phyloP scores from a whole-genome alignment of 1,140 invertebrate species.

The Cheumatopsyche charites region DNA sequence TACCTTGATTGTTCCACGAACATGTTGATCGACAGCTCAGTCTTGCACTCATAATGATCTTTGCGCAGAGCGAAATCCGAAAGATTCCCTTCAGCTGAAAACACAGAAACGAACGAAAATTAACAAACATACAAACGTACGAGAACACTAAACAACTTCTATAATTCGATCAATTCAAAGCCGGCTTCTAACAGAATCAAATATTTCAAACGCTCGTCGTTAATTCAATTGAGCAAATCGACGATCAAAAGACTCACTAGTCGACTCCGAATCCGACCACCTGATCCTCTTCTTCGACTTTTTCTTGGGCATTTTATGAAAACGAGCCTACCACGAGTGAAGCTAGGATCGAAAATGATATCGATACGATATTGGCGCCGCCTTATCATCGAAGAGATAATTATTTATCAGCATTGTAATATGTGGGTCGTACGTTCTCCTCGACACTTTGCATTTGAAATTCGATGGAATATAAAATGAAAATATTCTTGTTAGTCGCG shows the following conservation, averaged over 20 bases:
- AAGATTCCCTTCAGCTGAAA: slow-evolving; percentile 86
- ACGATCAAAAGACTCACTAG: not conserved
- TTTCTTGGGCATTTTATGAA: too few relatives aligned
- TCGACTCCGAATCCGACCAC: slow-evolving; percentile 1
- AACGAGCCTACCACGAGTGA: not conserved
- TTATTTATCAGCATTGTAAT: too few relatives aligned
- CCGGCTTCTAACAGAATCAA: too few relatives aligned
- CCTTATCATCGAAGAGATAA: too few relatives aligned
- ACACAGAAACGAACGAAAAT: slow-evolving; percentile 50
- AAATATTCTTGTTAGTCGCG: slow-evolving; percentile 6
- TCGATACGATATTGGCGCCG: too few relatives aligned
- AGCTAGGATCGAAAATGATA: too few relatives aligned
- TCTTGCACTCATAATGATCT: slow-evolving; percentile 72
- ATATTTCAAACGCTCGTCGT: not conserved
- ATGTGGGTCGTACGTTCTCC: too few relatives aligned
- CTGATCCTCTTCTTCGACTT: not conserved
- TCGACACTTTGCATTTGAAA: not conserved
- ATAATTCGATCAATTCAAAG: too few relatives aligned
- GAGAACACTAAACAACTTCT: too few relatives aligned
- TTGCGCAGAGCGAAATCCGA: slow-evolving; percentile 77
- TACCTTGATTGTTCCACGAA: slow-evolving; percentile 71
- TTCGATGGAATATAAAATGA: not conserved
- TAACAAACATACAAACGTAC: too few relatives aligned
- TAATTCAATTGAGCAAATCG: slow-evolving; percentile 17
- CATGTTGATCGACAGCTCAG: slow-evolving; percentile 68